Base-by-base conservation (phyloP, 1,140 invertebrate genomes). In the Colletes gigas region DNA sequence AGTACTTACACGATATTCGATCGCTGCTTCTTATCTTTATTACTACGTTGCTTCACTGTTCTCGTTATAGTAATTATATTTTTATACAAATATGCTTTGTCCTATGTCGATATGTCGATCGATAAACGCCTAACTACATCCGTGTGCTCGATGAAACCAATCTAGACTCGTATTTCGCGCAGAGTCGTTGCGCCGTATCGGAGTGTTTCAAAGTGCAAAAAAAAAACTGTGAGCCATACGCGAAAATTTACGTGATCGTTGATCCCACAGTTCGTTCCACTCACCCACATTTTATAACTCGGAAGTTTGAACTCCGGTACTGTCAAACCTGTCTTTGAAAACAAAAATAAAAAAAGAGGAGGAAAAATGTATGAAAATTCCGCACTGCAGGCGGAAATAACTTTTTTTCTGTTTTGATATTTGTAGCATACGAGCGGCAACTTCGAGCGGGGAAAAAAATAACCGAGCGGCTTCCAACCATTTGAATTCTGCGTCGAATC, bases 401-500 rank as follows among this genome's bases (percentile, higher is more conserved):
- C 44, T 67, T 80, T 80, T 66, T 80, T 50, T 50, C 10, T 74
- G 52, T 80, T 74, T 75, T 80, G 52, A 21, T 44, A 67, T 50
- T 30, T 66, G 55, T 44, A 52, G 63, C 78, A 14, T 21, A 39
- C 78, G 71, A 30, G 41, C 44, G 21, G n/a, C 50, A 50, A 65
- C 55, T 70, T 57, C 39, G n/a, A 21, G 14, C 15, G 30, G 30
- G 30, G 30, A 60, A 59, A 70, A 67, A 73, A 82, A 74, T 57
- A 74, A 57, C 44, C 15, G 39, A 19, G 69, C 54, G 55, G 82
- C 63, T 74, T 71, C 75, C 69, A 63, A 71, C 62, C 68, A 78
- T 83, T 75, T 70, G 76, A 60, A 81, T 82, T 71, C 78, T 74
- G 81, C 81, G 71, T 78, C 73, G 75, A 83, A 78, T 80, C 69